Conservation (phyloP, 1,140 invertebrate species). For the Drosophila oshimai region DNA sequence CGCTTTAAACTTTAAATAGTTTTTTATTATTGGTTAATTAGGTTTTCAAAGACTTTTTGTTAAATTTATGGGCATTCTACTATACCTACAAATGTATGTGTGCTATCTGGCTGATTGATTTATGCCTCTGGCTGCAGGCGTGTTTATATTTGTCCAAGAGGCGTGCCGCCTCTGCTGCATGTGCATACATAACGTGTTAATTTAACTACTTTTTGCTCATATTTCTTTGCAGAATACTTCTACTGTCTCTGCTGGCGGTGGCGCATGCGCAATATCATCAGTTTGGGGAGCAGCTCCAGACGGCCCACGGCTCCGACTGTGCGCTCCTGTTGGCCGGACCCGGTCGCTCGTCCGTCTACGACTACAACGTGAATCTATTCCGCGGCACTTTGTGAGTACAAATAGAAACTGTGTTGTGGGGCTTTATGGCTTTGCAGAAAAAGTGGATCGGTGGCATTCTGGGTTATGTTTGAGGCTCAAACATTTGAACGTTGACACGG, state of each 20-base stretch:
- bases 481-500: slow-evolving; percentile 47
- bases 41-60: too few species aligned
- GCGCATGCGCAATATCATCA: slow-evolving; percentile 72
- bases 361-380: slow-evolving; percentile 92
- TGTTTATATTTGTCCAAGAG: slow-evolving; percentile 40
- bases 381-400: slow-evolving; percentile 87
- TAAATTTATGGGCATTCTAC: too few species aligned
- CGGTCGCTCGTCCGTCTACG: slow-evolving; percentile 89
- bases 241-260: slow-evolving; percentile 33
- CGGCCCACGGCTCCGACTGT: slow-evolving; percentile 85
- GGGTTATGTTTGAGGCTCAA: slow-evolving; percentile 50
- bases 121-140: slow-evolving; percentile 41
- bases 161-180: slow-evolving; percentile 21
- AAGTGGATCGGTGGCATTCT: slow-evolving; percentile 37
- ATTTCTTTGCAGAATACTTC: slow-evolving; percentile 68
- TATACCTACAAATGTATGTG: too few species aligned
- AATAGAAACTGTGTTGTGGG: slow-evolving; percentile 31
- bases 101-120: slow-evolving; percentile 17
- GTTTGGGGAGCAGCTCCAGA: slow-evolving; percentile 71
- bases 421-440: slow-evolving; percentile 1
- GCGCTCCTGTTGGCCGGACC: slow-evolving; percentile 89
- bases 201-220: slow-evolving; percentile 19
- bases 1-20: neutral
- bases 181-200: slow-evolving; percentile 15
- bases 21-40: neutral